A percentile compares a stretch with the other conserved stretches of the same genome.
These are phyloP conservation scores for Margaritifera margaritifera DNA, from an alignment of 2,888 invertebrate genomes.

Conservation along the genomic window DNA sequence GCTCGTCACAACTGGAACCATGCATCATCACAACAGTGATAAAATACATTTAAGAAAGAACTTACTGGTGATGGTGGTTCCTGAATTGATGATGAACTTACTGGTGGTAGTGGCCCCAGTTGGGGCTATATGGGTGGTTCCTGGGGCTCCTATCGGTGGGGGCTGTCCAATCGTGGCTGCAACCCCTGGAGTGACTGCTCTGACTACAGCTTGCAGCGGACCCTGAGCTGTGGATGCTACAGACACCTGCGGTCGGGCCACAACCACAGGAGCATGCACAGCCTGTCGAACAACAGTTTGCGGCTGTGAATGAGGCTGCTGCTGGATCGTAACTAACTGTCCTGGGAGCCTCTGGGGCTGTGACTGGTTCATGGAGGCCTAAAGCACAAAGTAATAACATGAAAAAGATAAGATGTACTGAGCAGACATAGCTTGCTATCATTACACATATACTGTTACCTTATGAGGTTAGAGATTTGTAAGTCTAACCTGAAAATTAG, in stretches of 20 bases:
- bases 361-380: slow-evolving; percentile 28
- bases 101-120: slow-evolving; percentile 8
- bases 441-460: too few species aligned
- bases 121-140: slow-evolving; percentile 20
- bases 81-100: slow-evolving; percentile 2
- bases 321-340: slow-evolving; percentile 59
- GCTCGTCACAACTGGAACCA: background rate
- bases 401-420: background rate
- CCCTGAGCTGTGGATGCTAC: slow-evolving; percentile 29
- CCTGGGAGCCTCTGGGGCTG: slow-evolving; percentile 37
- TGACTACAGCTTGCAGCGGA: slow-evolving; percentile 28
- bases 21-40: slow-evolving; percentile 1
- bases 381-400: slow-evolving; percentile 6
- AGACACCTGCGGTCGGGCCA: slow-evolving; percentile 36
- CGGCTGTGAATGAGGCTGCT: slow-evolving; percentile 38
- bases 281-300: slow-evolving; percentile 44
- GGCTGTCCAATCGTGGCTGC: slow-evolving; percentile 23
- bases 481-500: too few species aligned
- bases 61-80: background rate
- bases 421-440: background rate
- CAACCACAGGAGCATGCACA: slow-evolving; percentile 41
- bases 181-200: slow-evolving; percentile 22
- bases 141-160: slow-evolving; percentile 18
- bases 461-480: too few species aligned
- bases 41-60: slow-evolving; percentile 3